Percentiles rank a stretch among this genome's conserved stretches.
Conservation (phyloP, 2,888 invertebrate genomes). For the Brachycybe producta region DNA sequence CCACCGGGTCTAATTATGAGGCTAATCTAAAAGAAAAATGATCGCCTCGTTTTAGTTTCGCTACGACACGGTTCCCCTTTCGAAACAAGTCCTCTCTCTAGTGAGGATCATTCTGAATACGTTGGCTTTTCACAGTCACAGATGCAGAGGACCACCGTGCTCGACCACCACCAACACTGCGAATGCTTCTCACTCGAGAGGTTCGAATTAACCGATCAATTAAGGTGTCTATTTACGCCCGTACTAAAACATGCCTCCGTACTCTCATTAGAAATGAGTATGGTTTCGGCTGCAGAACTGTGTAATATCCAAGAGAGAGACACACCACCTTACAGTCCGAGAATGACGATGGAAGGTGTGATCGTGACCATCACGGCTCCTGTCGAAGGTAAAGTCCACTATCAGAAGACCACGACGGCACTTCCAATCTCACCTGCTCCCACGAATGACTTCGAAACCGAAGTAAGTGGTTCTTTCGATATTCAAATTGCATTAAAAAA, state of each 20-base stretch:
- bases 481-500: background rate
- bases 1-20: too few relatives aligned
- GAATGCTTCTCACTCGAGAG: constrained; percentile 13
- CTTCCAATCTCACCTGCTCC: background rate
- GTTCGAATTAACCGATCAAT: constrained; percentile 1
- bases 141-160: constrained; percentile 71
- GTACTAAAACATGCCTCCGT: background rate
- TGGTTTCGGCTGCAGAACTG: constrained; percentile 34
- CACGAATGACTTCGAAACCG: background rate
- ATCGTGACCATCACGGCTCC: constrained; percentile 16
- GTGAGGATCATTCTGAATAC: constrained; percentile 84
- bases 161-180: constrained; percentile 58
- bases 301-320: constrained; percentile 36
- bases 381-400: constrained; percentile 18
- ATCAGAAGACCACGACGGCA: constrained; percentile 11
- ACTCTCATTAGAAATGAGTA: constrained; percentile 25
- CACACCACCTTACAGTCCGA: constrained; percentile 33
- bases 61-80: constrained; percentile 36
- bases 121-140: constrained; percentile 79
- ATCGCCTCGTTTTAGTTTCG: constrained; percentile 33
- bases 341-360: constrained; percentile 15
- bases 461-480: background rate
- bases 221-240: background rate
- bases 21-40: too few relatives aligned
- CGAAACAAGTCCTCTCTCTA: constrained; percentile 56